Evolutionary conservation across 2,113 vertebrate species (phyloP).

Genomic region (Naja naja): DNA sequence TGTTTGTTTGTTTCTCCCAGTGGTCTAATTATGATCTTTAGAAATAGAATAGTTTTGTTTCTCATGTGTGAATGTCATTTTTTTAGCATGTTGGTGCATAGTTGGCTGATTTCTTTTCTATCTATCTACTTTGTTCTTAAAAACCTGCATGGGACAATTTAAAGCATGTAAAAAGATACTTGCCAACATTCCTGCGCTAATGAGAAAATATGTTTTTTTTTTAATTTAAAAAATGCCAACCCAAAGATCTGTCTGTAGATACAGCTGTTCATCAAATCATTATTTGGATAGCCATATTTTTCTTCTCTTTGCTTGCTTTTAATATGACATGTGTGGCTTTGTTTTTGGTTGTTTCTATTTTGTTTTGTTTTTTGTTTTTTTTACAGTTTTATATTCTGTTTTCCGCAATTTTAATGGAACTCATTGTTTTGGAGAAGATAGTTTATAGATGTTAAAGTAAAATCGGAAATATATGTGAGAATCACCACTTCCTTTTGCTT

Average conservation of each 20-base stretch:
- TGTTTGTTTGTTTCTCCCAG: constrained; percentile 51
- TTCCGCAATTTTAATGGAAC: constrained; percentile 58
- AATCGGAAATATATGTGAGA: constrained; percentile 27
- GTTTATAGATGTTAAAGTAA: constrained; percentile 30
- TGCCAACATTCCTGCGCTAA: constrained; percentile 70
- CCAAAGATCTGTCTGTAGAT: constrained; percentile 32
- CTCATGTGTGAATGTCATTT: constrained; percentile 58
- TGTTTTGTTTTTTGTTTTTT: constrained; percentile 42
- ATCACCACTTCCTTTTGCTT: constrained; percentile 41
- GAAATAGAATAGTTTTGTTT: constrained; percentile 70
- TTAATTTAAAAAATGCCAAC: constrained; percentile 22
- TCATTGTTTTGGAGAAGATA: constrained; percentile 41
- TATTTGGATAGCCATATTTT: constrained; percentile 24
- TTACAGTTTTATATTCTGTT: constrained; percentile 52
- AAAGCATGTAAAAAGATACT: constrained; percentile 73
- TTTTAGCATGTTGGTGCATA: constrained; percentile 69
- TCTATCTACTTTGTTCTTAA: neutral
- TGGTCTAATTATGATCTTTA: constrained; percentile 68
- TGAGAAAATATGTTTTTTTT: constrained; percentile 8
- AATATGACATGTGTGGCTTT: neutral
- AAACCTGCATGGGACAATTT: constrained; percentile 68
- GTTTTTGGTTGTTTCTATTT: neutral
- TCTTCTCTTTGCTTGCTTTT: constrained; percentile 49
- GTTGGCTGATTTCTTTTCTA: constrained; percentile 49
- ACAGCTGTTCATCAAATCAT: constrained; percentile 42